Evolutionary conservation across 2,797 vertebrate genomes (phyloP).

Genomic region (Arremon brunneinucha): DNA sequence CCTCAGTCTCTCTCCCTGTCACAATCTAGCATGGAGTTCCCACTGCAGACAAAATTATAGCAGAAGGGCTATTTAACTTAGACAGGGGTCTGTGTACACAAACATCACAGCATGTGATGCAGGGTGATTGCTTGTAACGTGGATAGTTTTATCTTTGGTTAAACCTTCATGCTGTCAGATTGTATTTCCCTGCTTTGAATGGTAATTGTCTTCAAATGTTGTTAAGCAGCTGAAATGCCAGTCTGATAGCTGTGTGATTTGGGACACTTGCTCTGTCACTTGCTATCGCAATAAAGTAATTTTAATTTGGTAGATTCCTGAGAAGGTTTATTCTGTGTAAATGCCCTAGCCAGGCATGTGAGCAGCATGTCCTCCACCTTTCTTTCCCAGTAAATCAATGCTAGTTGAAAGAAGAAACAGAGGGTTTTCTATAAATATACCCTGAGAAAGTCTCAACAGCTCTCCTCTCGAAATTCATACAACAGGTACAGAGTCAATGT

Average conservation of each 20-base stretch:
- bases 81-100: neutral
- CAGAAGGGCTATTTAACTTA: neutral
- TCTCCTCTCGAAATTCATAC: neutral
- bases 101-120: rapidly evolving
- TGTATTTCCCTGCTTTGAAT: neutral
- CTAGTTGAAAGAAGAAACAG: neutral
- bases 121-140: rapidly evolving
- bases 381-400: neutral
- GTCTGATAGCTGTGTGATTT: neutral
- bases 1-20: neutral
- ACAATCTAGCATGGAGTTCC: neutral
- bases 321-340: neutral
- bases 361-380: neutral
- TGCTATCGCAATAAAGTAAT: neutral
- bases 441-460: neutral
- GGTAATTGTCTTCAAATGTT: neutral
- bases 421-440: neutral
- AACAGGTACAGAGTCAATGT: neutral
- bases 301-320: neutral
- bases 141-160: neutral
- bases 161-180: neutral
- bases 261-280: neutral
- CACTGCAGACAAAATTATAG: neutral
- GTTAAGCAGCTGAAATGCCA: neutral
- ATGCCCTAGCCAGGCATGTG: neutral